Evolutionary conservation across 2,113 vertebrate species (phyloP).

Genomic region (Lophura nycthemera): DNA sequence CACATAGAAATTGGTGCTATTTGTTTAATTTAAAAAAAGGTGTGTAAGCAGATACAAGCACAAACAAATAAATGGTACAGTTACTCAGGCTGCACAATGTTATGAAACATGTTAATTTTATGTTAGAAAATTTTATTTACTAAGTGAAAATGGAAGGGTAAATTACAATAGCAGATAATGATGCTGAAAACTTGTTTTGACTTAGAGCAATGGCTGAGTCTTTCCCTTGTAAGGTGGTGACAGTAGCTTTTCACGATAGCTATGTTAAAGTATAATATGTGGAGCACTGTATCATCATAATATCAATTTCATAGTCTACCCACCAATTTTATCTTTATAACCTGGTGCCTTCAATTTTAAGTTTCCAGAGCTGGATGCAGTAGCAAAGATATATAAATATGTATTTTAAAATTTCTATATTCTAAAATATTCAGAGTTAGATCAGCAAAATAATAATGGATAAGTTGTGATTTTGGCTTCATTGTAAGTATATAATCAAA

Average conservation of each 20-base stretch:
- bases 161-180: neutral
- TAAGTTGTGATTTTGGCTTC: neutral
- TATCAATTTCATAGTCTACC: neutral
- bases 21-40: neutral
- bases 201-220: neutral
- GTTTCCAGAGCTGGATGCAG: neutral
- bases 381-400: neutral
- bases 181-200: neutral
- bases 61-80: neutral
- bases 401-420: neutral
- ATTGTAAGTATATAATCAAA: neutral
- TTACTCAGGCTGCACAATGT: neutral
- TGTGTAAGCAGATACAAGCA: neutral
- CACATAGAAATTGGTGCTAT: neutral
- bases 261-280: neutral
- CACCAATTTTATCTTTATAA: neutral
- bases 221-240: neutral
- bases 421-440: neutral
- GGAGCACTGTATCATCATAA: neutral
- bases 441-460: neutral
- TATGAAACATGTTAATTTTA: neutral
- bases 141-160: neutral
- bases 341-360: neutral
- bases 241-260: neutral
- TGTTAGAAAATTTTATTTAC: neutral